These are phyloP conservation scores for Sinocyclocheilus anshuiensis DNA, from an alignment of 2,113 vertebrate genomes.

Conservation along the genomic window DNA sequence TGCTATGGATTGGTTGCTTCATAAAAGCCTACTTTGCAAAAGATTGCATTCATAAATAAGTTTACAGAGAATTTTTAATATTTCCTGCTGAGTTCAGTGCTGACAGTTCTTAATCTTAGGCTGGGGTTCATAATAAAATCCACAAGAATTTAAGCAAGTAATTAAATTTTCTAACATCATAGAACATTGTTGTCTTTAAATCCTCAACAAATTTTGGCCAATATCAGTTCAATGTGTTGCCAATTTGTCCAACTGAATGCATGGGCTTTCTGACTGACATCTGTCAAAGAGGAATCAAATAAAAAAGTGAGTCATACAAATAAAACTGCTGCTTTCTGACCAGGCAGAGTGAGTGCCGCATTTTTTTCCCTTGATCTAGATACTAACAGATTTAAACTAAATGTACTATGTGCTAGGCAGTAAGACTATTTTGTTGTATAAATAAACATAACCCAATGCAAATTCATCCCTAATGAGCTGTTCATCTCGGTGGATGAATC, in stretches of 20 bases:
- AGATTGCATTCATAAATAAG: neutral
- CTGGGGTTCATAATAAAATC: neutral
- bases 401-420: neutral
- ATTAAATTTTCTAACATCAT: neutral
- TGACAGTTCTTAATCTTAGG: neutral
- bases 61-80: neutral
- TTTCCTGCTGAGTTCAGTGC: neutral
- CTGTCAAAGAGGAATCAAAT: neutral
- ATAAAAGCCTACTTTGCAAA: neutral
- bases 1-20: neutral
- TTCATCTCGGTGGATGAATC: neutral
- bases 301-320: neutral
- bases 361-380: neutral
- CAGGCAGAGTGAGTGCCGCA: neutral
- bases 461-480: constrained; percentile 7
- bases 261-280: neutral
- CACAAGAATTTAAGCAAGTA: neutral
- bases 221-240: neutral
- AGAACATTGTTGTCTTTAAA: neutral
- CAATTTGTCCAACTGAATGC: neutral
- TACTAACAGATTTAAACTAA: neutral
- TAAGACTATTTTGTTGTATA: neutral
- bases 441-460: constrained; percentile 2
- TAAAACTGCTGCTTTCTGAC: neutral
- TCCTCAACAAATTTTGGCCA: no score